Conservation (phyloP, 2,888 invertebrate species). For the Petrolisthes cinctipes region DNA sequence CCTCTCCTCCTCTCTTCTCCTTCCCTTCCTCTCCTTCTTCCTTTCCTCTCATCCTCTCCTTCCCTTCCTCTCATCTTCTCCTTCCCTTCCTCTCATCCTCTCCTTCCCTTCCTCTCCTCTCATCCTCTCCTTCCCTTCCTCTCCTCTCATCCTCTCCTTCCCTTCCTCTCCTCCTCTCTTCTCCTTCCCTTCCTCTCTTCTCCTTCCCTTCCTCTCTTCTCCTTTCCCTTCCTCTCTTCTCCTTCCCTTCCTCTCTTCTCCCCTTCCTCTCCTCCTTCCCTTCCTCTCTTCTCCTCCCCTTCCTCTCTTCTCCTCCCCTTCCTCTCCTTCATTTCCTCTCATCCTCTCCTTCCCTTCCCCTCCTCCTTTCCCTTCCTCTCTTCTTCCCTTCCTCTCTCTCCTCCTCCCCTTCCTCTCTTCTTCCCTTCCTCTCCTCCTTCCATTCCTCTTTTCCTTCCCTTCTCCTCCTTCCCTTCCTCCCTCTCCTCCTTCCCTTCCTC, state of each 20-base stretch:
- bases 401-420: background rate
- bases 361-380: background rate
- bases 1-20: background rate
- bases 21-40: background rate
- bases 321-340: background rate
- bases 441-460: background rate
- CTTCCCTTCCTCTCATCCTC: no score
- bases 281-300: background rate
- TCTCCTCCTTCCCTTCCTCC: background rate
- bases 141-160: background rate
- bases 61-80: background rate
- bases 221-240: background rate
- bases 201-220: background rate
- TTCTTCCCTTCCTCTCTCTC: background rate
- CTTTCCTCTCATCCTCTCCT: background rate
- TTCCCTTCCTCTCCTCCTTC: background rate
- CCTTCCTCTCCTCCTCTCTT: background rate
- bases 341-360: background rate
- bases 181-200: background rate
- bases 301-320: no score
- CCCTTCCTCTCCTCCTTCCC: conserved; percentile 5
- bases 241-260: background rate
- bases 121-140: background rate
- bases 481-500: background rate
- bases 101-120: background rate